Evolutionary conservation across 1,140 invertebrate species (phyloP), one percentile per base, ranked within the genome.

Genomic region (Dendrolimus punctatus): DNA sequence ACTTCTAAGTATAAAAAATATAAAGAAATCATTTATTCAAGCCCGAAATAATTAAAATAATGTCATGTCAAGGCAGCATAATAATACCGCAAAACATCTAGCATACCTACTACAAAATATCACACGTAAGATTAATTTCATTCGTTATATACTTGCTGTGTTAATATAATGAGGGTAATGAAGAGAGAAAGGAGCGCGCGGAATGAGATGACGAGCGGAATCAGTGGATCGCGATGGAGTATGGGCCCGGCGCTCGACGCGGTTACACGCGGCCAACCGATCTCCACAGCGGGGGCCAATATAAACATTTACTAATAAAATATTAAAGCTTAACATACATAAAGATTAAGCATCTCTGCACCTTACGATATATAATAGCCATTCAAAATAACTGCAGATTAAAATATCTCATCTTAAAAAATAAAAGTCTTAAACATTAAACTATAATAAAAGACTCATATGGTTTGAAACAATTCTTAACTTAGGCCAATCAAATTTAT

Each of bases 261-360:
- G 62, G 56, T 66, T 23, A 1, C 23, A 23, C 1, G 23, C 23
- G 23, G 23, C 23, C 23, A 23, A 23, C 23, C 23, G 23, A 23
- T 23, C 23, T 23, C 23, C 23, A 23, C 23, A 23, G 23, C 23
- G 55, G 61, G 73, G 76, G 78, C 73, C 78, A 70, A 84, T 77
- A 77, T 84, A 83, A 86, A 86, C 78, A 84, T 86, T 85, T 78
- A 83, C 78, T 86, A 85, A 86, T 86, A 86, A 86, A 86, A 86
- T 86, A 83, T 86, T 86, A 86, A 85, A 86, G 83, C 83, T 85
- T 86, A 86, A 86, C 83, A 86, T 85, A 86, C 78, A 86, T 86
- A 86, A 85, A 86, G 80, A 85, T 84, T 86, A 86, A 86, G 83
- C 83, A 83, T 85, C 74, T 86, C 83, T 83, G 83, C 83, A 83